Evolutionary conservation across 64 coral and sea anemone genomes (phyloP).

Genomic region (Pocillopora damicornis): DNA sequence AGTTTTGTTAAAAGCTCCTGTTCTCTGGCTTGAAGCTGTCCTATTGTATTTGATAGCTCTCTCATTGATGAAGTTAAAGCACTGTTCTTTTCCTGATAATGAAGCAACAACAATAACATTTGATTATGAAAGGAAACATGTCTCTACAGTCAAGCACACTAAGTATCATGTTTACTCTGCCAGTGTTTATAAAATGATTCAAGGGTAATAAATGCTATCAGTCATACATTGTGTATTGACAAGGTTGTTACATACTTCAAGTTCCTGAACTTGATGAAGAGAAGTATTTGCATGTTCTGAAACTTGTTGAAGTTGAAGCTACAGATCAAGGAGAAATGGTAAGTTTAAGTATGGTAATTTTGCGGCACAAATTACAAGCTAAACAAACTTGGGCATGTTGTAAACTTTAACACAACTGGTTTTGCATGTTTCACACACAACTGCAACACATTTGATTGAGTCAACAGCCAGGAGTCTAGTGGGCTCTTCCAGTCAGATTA

Average conservation of each 20-base stretch:
- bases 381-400: too few species aligned
- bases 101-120: not conserved
- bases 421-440: too few species aligned
- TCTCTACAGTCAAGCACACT: too few species aligned
- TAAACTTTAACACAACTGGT: too few species aligned
- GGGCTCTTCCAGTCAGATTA: too few species aligned
- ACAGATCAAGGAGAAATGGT: not conserved
- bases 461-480: too few species aligned
- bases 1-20: constrained; percentile 95
- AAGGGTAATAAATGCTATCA: not conserved
- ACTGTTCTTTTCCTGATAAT: constrained; percentile 83
- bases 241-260: constrained; percentile 61
- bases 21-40: constrained; percentile 95
- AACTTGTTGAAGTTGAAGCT: constrained; percentile 93
- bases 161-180: too few species aligned
- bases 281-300: constrained; percentile 92
- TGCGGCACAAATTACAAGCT: too few species aligned
- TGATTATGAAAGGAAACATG: not conserved
- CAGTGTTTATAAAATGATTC: not conserved
- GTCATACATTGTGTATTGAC: not conserved
- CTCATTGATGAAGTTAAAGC: constrained; percentile 84
- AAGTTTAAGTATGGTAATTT: not conserved
- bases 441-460: too few species aligned
- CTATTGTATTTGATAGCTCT: constrained; percentile 94
- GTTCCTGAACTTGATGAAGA: constrained; percentile 83